Evolutionary conservation across 2,113 vertebrate genomes (phyloP), one percentile per base, ranked within the genome.

Genomic region (Struthio camelus): DNA sequence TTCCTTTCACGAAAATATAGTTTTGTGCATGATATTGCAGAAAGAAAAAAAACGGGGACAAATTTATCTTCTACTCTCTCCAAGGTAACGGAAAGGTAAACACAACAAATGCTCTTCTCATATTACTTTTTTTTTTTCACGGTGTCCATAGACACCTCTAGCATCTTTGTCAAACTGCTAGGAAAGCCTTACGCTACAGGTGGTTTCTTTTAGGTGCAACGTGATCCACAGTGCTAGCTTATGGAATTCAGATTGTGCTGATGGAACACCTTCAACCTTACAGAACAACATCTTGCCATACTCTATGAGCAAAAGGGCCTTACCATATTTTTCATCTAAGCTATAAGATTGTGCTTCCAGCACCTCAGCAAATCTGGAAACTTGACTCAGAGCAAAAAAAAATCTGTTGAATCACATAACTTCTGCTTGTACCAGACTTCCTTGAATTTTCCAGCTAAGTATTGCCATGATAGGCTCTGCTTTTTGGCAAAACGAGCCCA

Each of bases 281-380:
- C 12, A 10, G 56, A 70, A 48, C 24, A 18, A 19, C 9, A 11
- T 16, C 48, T n/a, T 17, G 23, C 34, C 11, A 24, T 15, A 34
- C 24, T 71, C n/a, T 17, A 40, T 28, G 34, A 32, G 56, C 19
- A 42, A 17, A 15, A 64, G 14, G 30, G n/a, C 28, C 6, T 27
- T 27, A 59, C 10, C 1, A 20, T 36, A 23, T 24, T 25, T 24
- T 25, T 10, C 10, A 2, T 20, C 30, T 50, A 13, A 23, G 46
- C 3, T 0, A 42, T 14, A 6, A 8, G 28, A 38, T 40, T 7
- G 5, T 7, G 1, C 56, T 25, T 27, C 7, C 65, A 44, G 61
- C 61, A 25, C 61, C 61, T 32, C 3, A 0, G 67, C 59, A 42
- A 36, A 11, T 19, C 7, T 11, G n/a, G 36, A 30, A 15, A 8